phyloP scores from a whole-genome alignment of 2,888 invertebrate genomes.

The Anagyrus pseudococci region DNA sequence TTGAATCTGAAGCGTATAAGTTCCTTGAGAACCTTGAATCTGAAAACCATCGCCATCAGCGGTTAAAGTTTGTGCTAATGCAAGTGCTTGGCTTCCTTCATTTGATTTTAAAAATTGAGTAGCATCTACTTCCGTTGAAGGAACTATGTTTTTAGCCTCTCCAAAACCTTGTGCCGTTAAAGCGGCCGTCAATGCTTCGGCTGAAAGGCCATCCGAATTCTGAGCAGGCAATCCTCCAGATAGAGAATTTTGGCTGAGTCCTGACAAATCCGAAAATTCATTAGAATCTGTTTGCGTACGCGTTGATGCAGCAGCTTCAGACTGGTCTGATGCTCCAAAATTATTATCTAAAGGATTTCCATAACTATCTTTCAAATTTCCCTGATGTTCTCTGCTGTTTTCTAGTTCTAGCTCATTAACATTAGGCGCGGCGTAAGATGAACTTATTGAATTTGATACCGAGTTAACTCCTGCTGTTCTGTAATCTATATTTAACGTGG shows the following conservation, averaged over 20 bases:
- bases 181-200: conserved; percentile 49
- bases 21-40: conserved; percentile 66
- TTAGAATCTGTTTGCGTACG: conserved; percentile 35
- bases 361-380: conserved; percentile 54
- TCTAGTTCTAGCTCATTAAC: conserved; percentile 52
- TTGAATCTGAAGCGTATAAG: conserved; percentile 80
- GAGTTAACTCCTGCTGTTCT: background rate
- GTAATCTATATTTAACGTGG: background rate
- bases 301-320: conserved; percentile 38
- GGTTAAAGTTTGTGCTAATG: conserved; percentile 49
- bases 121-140: conserved; percentile 49
- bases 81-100: conserved; percentile 53
- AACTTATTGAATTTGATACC: conserved; percentile 23
- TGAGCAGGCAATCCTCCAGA: conserved; percentile 38
- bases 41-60: conserved; percentile 54
- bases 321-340: conserved; percentile 35
- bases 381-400: conserved; percentile 45
- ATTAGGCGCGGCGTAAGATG: conserved; percentile 41
- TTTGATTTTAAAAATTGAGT: conserved; percentile 49
- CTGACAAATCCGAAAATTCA: conserved; percentile 37
- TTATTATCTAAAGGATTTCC: conserved; percentile 50
- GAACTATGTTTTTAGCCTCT: conserved; percentile 44
- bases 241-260: conserved; percentile 39
- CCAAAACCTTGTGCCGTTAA: conserved; percentile 48
- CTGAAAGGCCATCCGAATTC: conserved; percentile 41